phyloP scores from a whole-genome alignment of 2,113 vertebrate genomes.

The Lophura nycthemera region DNA sequence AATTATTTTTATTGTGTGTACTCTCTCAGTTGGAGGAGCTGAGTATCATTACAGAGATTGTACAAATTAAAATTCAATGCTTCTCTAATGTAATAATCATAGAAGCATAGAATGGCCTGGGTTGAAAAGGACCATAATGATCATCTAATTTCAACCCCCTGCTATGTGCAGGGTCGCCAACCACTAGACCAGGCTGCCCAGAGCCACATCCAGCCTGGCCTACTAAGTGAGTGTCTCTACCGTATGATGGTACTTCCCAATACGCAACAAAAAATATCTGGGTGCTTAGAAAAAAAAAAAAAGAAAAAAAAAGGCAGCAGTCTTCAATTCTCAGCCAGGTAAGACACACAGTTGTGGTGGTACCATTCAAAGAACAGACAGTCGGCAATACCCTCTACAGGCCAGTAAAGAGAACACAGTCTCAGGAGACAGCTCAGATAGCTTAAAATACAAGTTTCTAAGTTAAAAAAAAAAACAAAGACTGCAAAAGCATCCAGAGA shows the following conservation, averaged over 20 bases:
- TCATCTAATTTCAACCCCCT: no score
- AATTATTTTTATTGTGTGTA: neutral
- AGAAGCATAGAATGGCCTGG: neutral
- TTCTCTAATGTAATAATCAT: neutral
- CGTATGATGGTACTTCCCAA: neutral
- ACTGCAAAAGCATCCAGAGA: neutral
- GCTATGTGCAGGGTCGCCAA: no score
- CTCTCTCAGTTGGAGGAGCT: neutral
- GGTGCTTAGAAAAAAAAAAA: no score
- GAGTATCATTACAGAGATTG: neutral
- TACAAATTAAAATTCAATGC: neutral
- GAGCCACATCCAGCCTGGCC: neutral
- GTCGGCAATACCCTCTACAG: constrained; percentile 75
- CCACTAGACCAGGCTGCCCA: no score
- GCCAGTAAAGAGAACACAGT: neutral
- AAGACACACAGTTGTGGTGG: neutral
- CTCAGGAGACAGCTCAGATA: neutral
- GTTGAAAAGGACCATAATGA: no score
- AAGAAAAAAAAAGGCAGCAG: neutral
- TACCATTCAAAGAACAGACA: neutral
- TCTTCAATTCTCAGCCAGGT: neutral
- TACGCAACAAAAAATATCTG: neutral
- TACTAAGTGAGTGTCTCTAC: neutral
- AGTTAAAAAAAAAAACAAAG: neutral
- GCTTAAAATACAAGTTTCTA: neutral